A percentile compares a stretch with the other conserved stretches of the same genome.
Conservation (phyloP, 2,888 invertebrate species). For the Polydesmus complanatus region DNA sequence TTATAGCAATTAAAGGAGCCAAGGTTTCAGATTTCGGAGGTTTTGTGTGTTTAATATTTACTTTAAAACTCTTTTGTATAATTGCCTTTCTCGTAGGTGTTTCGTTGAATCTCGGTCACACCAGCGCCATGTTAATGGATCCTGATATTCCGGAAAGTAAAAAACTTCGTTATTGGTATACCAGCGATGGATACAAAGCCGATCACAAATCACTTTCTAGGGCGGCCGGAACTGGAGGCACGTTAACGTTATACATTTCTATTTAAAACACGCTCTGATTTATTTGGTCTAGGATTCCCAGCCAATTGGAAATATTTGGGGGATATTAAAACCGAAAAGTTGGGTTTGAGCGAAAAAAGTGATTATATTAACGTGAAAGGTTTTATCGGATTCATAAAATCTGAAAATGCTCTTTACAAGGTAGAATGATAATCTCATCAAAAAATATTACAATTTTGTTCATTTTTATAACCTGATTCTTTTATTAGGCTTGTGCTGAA, state of each 20-base stretch:
- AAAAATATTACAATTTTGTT: background rate
- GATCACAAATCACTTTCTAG: conserved; percentile 16
- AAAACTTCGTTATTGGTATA: conserved; percentile 75
- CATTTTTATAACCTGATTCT: background rate
- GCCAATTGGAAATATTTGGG: conserved; percentile 61
- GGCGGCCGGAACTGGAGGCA: conserved; percentile 20
- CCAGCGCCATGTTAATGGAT: conserved; percentile 51
- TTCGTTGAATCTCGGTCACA: conserved; percentile 28
- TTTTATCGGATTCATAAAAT: conserved; percentile 58
- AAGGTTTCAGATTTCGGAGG: conserved; percentile 77
- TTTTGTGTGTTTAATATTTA: conserved; percentile 25
- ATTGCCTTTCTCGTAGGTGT: conserved; percentile 21
- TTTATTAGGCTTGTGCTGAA: conserved; percentile 57
- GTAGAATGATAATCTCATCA: conserved; percentile 22
- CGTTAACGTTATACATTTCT: background rate
- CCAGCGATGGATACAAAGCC: conserved; percentile 20
- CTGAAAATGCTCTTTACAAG: conserved; percentile 76
- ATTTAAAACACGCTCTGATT: background rate
- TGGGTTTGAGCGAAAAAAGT: conserved; percentile 49
- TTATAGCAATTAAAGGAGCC: conserved; percentile 72
- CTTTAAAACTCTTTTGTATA: background rate
- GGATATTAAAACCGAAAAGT: conserved; percentile 54
- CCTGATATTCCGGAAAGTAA: conserved; percentile 73
- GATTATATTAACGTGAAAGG: conserved; percentile 70
- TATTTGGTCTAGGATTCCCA: too few species aligned